Evolutionary conservation across 2,113 vertebrate genomes (phyloP), one percentile per base, ranked within the genome.

Genomic region (Mirza zaza): DNA sequence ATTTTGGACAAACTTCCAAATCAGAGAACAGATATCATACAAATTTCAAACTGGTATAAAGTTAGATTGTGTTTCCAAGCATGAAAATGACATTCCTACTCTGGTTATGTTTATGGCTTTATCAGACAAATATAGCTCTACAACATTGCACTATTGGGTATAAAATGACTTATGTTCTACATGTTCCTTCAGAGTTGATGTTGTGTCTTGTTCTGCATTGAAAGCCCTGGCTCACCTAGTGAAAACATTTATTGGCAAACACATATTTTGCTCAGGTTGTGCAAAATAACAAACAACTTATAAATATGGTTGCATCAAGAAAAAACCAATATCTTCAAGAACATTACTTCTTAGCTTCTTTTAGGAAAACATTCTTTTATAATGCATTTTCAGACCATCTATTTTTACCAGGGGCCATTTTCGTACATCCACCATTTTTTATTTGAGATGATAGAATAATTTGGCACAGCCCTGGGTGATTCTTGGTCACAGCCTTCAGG

Each of bases 1-100:
- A 70, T 89, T 97, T 97, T 90, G 68, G 36, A 91, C n/a, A 92
- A 82, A 94, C 63, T 93, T 94, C 36, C 93, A 83, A 71, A n/a
- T 76, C 85, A 95, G 87, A 96, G 34, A 96, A 79, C 32, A 96
- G 93, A 86, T 75, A 95, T 70, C 29, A 92, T 65, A 87, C 9
- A 94, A 91, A 80, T 75, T 94, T 91, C n/a, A 95, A 93, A 97
- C 76, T 65, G 93, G 27, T 81, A 83, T 70, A 52, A 85, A 73
- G 79, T 89, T 80, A 87, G 36, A 87, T 52, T 84, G n/a, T 82
- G 50, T 87, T 91, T 94, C 83, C 63, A 91, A 87, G 93, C 96
- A 87, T 89, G 68, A 91, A 94, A 81, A 94, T 80, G 75, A 20
- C 82, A 89, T 73, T 79, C 85, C 61, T 75, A 45, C 29, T 21